Base-by-base conservation (phyloP, 2,113 vertebrate species). In the Aldabrachelys gigantea region DNA sequence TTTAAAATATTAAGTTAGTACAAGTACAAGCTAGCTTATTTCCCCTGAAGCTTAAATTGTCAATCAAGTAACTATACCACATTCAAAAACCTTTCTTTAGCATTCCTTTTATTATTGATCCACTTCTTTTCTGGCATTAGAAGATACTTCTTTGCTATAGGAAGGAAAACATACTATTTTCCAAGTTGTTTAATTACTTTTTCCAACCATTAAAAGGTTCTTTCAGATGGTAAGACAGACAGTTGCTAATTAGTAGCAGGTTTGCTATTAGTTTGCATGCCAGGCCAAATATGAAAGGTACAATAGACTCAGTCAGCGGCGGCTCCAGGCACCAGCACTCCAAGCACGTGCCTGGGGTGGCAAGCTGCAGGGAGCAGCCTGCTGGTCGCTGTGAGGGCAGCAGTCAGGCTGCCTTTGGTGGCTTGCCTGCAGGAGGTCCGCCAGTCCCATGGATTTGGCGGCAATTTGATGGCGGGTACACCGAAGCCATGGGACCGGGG, bases 181-280 rank as follows among this genome's bases (percentile, higher is more conserved):
- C 54, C 75, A 91, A 89, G 8, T 89, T 31, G 54, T 21, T 41
- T 56, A 72, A 96, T 93, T 79, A 81, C 59, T 54, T 83, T 82
- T 80, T 84, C 65, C 57, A 89, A 76, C 49, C 91, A 44, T 81
- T 87, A 84, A 84, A 87, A 83, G 12, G 25, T 59, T 79, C n/a
- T 72, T 38, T 72, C 75, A 87, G 75, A 27, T 6, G 59, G 41
- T 49, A 10, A 54, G 85, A 41, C 35, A 78, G 86, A 3, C 0
- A 0, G 62, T 89, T 56, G 59, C 80, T 53, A 89, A 91, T 91
- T 59, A 87, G n/a, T 4, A 0, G 25, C 50, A 44, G 25, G 31
- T 52, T 84, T 72, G 25, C 86, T 87, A 62, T 78, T 54, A n/a
- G 57, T 59, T 65, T 29, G 21, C 2, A 21, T n/a, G 86, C 86